Base-by-base conservation (phyloP, 2,888 invertebrate genomes). In the Rambutsinella grinnellia region DNA sequence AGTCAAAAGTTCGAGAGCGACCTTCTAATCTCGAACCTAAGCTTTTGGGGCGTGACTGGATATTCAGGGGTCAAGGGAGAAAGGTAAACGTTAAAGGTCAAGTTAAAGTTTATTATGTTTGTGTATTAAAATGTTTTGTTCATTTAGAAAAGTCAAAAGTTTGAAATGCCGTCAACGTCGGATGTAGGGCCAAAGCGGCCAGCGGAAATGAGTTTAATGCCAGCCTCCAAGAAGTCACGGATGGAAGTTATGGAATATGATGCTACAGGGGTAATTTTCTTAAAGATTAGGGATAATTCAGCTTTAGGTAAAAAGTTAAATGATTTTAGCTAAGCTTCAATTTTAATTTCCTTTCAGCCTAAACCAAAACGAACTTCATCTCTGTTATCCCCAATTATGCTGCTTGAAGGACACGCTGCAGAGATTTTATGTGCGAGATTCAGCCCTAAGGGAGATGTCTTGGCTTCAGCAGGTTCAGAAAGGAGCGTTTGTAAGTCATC, bases 401-500 rank as follows among this genome's bases (percentile, higher is more conserved):
- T 96, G 47, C 87, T 99, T 63, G 95, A 96, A 85, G 99, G 98
- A 0, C 99, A 99, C 86, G 95, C 96, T 86, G 98, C 97, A 10
- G 99, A 99, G 87, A 93, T 99, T 84, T 97, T 96, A 86, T 90
- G 93, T 2, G 89, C 93, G 6, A 94, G 95, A 87, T 99, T 99
- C 87, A 97, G 98, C 86, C 97, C 97, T 0, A 97, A 99, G 86
- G 99, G 99, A 3, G 93, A 95, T 84, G 93, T 96, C 85, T 87
- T 99, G 47, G 96, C 96, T 1, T 96, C 98, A 0, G 93, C 94
- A 8, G 99, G 99, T 6, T 97, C 95, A 87, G 99, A 99, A 85
- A 89, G 97, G 85, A 93, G 94, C 88, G 95, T 99, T 84, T 95
- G 97, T 97, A 89, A 90, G 93, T 89, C n/a, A n/a, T n/a, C n/a